Evolutionary conservation across 2,888 invertebrate species (phyloP).

Genomic region (Lithodes maja): DNA sequence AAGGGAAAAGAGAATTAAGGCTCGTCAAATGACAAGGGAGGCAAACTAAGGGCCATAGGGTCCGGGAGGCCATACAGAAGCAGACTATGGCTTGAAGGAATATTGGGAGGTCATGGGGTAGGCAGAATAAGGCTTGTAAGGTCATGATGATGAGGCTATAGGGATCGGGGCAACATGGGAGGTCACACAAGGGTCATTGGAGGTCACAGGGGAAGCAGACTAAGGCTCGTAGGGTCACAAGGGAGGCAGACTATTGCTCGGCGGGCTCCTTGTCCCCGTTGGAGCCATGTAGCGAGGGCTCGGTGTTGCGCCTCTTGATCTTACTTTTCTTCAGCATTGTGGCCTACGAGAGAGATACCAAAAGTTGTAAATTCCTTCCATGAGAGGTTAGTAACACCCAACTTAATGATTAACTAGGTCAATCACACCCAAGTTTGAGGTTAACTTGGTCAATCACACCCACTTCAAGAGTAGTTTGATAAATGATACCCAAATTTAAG

Average conservation of each 20-base stretch:
- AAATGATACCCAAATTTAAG: too few species aligned
- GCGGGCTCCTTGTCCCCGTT: conserved; percentile 66
- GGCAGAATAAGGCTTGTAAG: background rate
- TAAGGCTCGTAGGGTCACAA: conserved; percentile 11
- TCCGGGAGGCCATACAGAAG: background rate
- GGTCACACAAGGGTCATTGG: background rate
- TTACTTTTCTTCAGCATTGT: conserved; percentile 99
- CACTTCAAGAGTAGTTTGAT: too few species aligned
- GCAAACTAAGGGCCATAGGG: background rate
- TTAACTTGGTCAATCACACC: too few species aligned
- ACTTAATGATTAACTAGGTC: background rate
- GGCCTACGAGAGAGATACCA: conserved; percentile 81
- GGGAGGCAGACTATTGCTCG: conserved; percentile 24
- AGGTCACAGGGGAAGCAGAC: conserved; percentile 16
- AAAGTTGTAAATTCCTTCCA: conserved; percentile 4
- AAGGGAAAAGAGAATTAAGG: background rate
- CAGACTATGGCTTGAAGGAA: background rate
- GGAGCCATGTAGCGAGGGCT: conserved; percentile 74
- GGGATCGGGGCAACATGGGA: background rate
- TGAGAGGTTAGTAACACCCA: background rate
- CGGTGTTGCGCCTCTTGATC: conserved; percentile 97
- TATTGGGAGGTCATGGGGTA: background rate
- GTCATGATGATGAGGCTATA: background rate
- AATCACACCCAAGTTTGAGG: background rate
- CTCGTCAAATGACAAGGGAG: background rate